phyloP scores from a whole-genome alignment of 2,797 vertebrate genomes.

The Parambassis ranga region DNA sequence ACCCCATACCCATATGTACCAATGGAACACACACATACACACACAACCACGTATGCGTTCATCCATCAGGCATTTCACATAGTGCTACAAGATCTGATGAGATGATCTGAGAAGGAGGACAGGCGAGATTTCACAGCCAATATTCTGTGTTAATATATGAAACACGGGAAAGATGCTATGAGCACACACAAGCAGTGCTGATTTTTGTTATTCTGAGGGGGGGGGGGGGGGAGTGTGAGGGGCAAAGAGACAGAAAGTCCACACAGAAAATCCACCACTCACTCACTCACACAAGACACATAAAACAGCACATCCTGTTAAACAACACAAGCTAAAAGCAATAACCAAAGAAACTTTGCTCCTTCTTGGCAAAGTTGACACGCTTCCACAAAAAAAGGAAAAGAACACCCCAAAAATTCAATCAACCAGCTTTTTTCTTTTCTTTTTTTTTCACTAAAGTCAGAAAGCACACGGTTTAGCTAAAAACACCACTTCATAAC shows the following conservation, averaged over 20 bases:
- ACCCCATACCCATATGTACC: slow-evolving; percentile 29
- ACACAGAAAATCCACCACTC: slow-evolving; percentile 74
- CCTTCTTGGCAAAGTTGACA: slow-evolving; percentile 73
- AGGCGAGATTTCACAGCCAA: background rate
- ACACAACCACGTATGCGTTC: slow-evolving; percentile 1
- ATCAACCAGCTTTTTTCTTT: slow-evolving; percentile 81
- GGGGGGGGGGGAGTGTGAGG: background rate
- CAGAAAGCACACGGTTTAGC: slow-evolving; percentile 97
- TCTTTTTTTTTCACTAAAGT: slow-evolving; percentile 80
- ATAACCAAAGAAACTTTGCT: slow-evolving; percentile 70
- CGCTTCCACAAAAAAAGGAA: slow-evolving; percentile 80
- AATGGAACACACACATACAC: background rate
- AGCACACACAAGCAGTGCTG: slow-evolving; percentile 61
- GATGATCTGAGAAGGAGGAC: slow-evolving; percentile 47
- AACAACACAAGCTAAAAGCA: slow-evolving; percentile 86
- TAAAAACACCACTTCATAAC: slow-evolving; percentile 99
- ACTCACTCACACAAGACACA: slow-evolving; percentile 79
- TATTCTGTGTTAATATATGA: slow-evolving; percentile 51
- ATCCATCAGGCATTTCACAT: slow-evolving; percentile 23
- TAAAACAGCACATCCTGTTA: slow-evolving; percentile 73
- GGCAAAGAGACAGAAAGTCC: slow-evolving; percentile 26
- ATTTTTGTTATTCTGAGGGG: slow-evolving; percentile 36
- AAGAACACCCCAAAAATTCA: slow-evolving; percentile 82
- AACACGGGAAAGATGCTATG: slow-evolving; percentile 43
- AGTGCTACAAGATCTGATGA: slow-evolving; percentile 12